Base-by-base conservation (phyloP, 2,888 invertebrate genomes). In the Calliopum simillimum region DNA sequence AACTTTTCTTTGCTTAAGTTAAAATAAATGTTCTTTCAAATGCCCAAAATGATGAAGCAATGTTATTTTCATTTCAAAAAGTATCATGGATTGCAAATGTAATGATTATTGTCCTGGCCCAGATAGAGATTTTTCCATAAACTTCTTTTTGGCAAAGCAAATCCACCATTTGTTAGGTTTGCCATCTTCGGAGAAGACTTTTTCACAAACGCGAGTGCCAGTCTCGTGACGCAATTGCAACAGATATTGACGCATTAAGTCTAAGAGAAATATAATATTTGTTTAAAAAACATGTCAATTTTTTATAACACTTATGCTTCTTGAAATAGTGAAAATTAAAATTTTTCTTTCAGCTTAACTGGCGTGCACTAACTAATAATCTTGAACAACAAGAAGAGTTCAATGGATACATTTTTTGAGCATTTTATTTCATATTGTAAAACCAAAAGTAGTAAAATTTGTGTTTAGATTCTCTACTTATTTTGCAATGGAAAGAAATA, bases 141-240 rank as follows among this genome's bases (percentile, higher is more conserved):
- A 99, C 90, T 97, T 98, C 91, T 98, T 97, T 85, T 98, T 98
- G 41, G 98, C 94, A 88, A 99, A 99, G 85, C 99, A 99, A 69
- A 98, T 88, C 99, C 99, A 99, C 99, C 99, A 99, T 88, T 99
- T 99, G 84, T 95, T 97, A 11, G 99, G 98, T 82, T 97, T 97
- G 8, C 97, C 97, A 84, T 96, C 96, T 75, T 94, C 94, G 13
- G 91, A 92, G 86, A 96, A 98, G 2, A 90, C 99, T 87, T 93
- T 95, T 72, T 98, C 98, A 84, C 95, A 92, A 14, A 99, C 91
- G 75, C 99, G 90, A 67, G 90, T 87, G 2, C 99, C 98, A 41
- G 96, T 95, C 87, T 99, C 99, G 87, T 99, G 98, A 70, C 99
- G 89, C 73, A 99, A 85, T 87, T 99, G 99, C 76, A 94, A 93